phyloP scores from a whole-genome alignment of 2,113 vertebrate genomes.

The Nannobrachium achirus region DNA sequence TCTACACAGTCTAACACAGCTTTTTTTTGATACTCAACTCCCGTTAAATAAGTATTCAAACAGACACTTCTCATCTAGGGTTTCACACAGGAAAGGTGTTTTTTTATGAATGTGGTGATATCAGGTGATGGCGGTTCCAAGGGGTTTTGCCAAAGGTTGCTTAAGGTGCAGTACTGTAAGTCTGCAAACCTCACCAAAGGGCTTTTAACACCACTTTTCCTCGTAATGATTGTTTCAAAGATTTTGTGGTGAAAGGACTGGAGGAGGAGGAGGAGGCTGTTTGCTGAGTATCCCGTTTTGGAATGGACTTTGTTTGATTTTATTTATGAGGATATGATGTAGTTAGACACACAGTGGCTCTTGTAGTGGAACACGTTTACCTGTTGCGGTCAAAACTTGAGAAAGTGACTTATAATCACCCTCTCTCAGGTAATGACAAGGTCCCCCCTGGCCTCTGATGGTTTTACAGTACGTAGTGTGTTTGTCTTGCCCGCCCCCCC shows the following conservation, averaged over 20 bases:
- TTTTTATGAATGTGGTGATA: conserved; percentile 18
- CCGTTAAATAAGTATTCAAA: no score
- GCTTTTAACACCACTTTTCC: background rate
- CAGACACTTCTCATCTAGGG: background rate
- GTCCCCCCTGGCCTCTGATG: background rate
- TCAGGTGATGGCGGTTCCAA: background rate
- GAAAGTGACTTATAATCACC: background rate
- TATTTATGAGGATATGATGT: background rate
- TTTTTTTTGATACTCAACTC: background rate
- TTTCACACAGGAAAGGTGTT: conserved; percentile 7
- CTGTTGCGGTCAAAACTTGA: conserved; percentile 26
- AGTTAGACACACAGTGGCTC: background rate
- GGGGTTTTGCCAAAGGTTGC: conserved; percentile 1
- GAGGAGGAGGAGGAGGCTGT: no score
- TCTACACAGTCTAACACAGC: background rate
- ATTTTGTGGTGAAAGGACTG: background rate
- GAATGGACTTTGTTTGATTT: background rate
- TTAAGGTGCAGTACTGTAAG: conserved; percentile 3
- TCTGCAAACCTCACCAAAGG: conserved; percentile 17
- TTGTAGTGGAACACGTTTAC: conserved; percentile 20
- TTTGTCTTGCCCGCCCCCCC: background rate
- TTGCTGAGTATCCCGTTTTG: background rate
- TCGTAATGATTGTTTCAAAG: background rate
- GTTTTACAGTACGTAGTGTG: background rate
- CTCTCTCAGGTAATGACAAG: background rate